Conservation (phyloP, 2,888 invertebrate species). For the Yponomeuta plumbellus region DNA sequence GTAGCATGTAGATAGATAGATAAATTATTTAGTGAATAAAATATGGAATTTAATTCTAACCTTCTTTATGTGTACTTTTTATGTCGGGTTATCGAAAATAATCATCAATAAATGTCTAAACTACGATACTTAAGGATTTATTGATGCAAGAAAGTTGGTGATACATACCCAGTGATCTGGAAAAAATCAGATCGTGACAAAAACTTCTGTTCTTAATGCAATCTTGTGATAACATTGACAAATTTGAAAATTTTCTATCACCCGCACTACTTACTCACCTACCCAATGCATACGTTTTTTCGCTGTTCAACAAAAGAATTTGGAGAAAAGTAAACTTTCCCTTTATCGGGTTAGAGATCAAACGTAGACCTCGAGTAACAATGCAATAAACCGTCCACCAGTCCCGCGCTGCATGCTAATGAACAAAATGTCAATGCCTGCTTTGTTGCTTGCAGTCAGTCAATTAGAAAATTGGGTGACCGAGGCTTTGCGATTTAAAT, state of each 20-base stretch:
- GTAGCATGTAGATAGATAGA: constrained; percentile 13
- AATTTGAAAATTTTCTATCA: background rate
- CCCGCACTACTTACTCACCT: background rate
- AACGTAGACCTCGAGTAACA: constrained; percentile 41
- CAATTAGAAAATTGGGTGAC: constrained; percentile 47
- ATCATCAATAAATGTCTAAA: no score
- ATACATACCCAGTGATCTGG: no score
- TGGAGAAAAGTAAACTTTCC: constrained; percentile 49
- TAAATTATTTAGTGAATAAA: constrained; percentile 22
- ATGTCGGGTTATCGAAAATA: background rate
- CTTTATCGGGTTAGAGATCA: constrained; percentile 50
- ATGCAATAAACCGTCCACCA: constrained; percentile 51
- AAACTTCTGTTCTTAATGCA: no score
- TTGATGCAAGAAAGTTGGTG: no score
- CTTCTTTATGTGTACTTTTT: background rate
- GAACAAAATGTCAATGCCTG: constrained; percentile 39
- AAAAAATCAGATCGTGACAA: no score
- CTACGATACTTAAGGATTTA: no score
- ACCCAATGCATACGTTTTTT: background rate
- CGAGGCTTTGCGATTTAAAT: background rate
- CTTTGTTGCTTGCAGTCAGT: constrained; percentile 33
- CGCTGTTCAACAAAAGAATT: background rate
- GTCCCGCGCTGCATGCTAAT: constrained; percentile 44
- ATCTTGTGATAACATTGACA: no score
- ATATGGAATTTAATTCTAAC: background rate